These are phyloP conservation scores for Palythoa heliodiscus DNA, from an alignment of 92 coral and sea anemone species.

Conservation along the genomic window DNA sequence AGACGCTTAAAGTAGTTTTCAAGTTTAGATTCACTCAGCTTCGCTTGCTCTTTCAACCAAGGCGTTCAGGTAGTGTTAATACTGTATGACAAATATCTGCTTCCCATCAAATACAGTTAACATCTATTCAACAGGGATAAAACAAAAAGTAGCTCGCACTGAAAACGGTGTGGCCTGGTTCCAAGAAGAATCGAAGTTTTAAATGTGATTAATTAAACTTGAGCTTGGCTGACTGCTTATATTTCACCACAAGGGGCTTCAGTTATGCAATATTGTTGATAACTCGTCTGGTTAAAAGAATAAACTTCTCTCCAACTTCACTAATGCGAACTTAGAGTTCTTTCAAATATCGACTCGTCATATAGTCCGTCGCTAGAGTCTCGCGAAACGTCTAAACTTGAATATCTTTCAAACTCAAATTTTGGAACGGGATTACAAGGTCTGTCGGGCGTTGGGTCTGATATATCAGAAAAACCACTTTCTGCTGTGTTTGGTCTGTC, in stretches of 20 bases:
- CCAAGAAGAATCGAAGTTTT: constrained; percentile 2
- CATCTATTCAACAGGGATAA: constrained; percentile 23
- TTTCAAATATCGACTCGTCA: constrained; percentile 19
- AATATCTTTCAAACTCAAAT: constrained; percentile 34
- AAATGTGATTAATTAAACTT: not conserved
- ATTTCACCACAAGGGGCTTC: not conserved
- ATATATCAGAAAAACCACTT: constrained; percentile 43
- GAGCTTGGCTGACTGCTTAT: not conserved
- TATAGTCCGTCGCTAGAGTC: constrained; percentile 11
- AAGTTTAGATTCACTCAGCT: not conserved
- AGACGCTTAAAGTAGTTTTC: not conserved
- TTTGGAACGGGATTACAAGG: constrained; percentile 42
- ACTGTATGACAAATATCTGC: not conserved
- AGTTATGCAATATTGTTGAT: not conserved
- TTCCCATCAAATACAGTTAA: not conserved
- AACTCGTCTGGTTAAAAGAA: not conserved
- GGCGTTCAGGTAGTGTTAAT: not conserved
- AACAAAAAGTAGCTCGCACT: not conserved
- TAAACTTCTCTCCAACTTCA: not conserved
- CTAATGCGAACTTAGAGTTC: constrained; percentile 19
- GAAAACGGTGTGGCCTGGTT: not conserved
- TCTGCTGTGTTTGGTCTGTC: constrained; percentile 36
- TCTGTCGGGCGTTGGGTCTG: constrained; percentile 26
- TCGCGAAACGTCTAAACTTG: constrained; percentile 32
- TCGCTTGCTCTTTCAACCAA: not conserved